phyloP scores from a whole-genome alignment of 2,888 invertebrate species.

The Labia minor region DNA sequence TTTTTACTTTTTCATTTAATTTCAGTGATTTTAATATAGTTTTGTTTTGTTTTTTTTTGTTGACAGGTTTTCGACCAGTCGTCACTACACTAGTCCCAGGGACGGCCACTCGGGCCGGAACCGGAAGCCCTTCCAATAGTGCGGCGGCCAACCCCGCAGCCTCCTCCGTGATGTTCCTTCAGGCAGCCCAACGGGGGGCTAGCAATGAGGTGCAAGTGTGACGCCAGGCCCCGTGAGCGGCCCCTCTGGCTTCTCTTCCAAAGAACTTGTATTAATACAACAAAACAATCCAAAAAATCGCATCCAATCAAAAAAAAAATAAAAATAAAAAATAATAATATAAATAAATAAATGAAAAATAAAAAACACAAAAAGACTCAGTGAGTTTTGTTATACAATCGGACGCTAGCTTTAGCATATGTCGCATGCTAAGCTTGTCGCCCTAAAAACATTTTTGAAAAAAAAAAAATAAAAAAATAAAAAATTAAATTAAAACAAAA shows the following conservation, averaged over 20 bases:
- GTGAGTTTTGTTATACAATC: background rate
- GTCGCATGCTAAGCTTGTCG: background rate
- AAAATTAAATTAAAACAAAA: too few species aligned
- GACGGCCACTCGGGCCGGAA: background rate
- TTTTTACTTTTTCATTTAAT: too few species aligned
- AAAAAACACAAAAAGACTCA: too few species aligned
- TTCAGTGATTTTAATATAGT: too few species aligned
- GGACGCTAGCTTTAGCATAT: background rate
- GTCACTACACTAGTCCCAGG: conserved; percentile 39
- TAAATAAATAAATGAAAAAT: background rate
- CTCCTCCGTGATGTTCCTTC: conserved; percentile 28
- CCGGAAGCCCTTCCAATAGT: background rate
- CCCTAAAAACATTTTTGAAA: background rate
- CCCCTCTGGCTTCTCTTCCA: too few species aligned
- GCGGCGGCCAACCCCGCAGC: conserved; percentile 29
- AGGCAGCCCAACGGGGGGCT: conserved; percentile 32
- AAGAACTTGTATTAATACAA: too few species aligned
- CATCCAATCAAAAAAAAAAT: too few species aligned
- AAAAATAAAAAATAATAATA: too few species aligned
- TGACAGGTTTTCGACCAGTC: conserved; percentile 47
- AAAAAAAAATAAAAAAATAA: background rate
- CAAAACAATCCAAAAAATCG: too few species aligned
- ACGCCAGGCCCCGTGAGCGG: conserved; percentile 38
- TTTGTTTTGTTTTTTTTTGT: background rate
- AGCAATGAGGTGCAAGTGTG: conserved; percentile 50